A percentile compares a stretch with the other conserved stretches of the same genome.
These are phyloP conservation scores for Aphelocoma californica DNA, from an alignment of 2,797 vertebrate genomes.

Conservation along the genomic window DNA sequence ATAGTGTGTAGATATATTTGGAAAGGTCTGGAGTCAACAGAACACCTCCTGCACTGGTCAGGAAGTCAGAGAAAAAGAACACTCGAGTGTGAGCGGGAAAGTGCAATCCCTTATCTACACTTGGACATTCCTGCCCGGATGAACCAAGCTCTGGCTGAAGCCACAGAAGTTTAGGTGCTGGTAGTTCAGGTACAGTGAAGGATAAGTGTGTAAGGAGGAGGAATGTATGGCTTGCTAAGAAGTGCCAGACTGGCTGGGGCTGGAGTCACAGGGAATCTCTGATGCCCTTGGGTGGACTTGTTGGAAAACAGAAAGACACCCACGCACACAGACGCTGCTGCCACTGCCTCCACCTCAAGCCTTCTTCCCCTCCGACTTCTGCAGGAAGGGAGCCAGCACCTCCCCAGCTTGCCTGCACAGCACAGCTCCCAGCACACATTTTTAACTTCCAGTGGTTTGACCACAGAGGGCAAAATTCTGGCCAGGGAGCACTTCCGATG, in stretches of 20 bases:
- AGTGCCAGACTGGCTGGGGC: not conserved
- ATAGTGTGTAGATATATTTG: not conserved
- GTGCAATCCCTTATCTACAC: not conserved
- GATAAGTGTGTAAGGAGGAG: not conserved
- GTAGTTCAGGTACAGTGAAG: not conserved
- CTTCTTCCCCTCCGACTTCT: not conserved
- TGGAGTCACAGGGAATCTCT: not conserved
- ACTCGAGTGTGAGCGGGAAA: rapidly evolving
- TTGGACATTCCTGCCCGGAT: not conserved
- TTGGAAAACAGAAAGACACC: not conserved
- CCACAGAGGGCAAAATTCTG: not conserved
- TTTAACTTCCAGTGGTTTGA: not conserved
- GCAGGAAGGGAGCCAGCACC: not conserved
- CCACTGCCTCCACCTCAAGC: not conserved
- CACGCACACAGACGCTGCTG: not conserved
- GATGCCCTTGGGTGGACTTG: not conserved
- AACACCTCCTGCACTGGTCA: not conserved
- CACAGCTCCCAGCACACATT: not conserved
- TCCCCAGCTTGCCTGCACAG: not conserved
- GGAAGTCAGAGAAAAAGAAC: not conserved
- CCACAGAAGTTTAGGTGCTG: not conserved
- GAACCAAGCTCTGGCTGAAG: not conserved
- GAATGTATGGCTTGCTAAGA: rapidly evolving
- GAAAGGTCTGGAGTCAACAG: not conserved
- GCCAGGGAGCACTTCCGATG: not conserved